phyloP scores from a whole-genome alignment of 2,113 vertebrate genomes.

The Condylura cristata region DNA sequence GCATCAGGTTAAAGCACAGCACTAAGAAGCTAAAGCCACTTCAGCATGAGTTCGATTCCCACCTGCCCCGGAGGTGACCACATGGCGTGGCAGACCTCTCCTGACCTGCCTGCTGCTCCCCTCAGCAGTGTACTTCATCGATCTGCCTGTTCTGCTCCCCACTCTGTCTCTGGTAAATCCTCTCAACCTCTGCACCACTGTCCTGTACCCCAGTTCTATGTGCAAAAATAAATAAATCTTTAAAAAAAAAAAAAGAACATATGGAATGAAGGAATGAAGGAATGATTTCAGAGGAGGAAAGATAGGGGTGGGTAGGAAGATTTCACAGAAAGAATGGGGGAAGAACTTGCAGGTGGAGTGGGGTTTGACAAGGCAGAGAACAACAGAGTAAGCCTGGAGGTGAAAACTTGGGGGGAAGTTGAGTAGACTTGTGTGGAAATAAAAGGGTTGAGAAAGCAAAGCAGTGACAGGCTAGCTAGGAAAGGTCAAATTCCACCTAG shows the following conservation, averaged over 20 bases:
- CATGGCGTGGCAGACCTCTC: no score
- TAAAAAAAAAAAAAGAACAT: neutral
- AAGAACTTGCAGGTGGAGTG: neutral
- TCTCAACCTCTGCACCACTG: no score
- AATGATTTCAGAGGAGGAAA: constrained; percentile 10
- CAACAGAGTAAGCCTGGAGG: neutral
- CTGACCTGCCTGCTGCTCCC: no score
- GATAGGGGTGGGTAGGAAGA: neutral
- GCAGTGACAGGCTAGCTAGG: neutral
- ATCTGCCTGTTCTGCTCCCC: no score
- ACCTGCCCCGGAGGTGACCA: no score
- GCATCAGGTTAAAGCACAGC: no score
- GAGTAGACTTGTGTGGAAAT: neutral
- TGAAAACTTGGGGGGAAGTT: neutral
- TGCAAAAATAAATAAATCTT: no score
- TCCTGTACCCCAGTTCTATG: no score
- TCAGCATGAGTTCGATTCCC: no score
- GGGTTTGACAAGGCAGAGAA: neutral
- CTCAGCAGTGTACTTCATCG: no score
- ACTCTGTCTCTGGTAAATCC: no score
- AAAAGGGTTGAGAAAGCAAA: neutral
- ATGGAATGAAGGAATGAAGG: neutral
- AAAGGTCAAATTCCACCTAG: neutral
- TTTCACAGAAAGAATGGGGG: neutral
- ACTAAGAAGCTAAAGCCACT: no score